Evolutionary conservation across 2,113 vertebrate species (phyloP).

Genomic region (Acrocephalus arundinaceus): DNA sequence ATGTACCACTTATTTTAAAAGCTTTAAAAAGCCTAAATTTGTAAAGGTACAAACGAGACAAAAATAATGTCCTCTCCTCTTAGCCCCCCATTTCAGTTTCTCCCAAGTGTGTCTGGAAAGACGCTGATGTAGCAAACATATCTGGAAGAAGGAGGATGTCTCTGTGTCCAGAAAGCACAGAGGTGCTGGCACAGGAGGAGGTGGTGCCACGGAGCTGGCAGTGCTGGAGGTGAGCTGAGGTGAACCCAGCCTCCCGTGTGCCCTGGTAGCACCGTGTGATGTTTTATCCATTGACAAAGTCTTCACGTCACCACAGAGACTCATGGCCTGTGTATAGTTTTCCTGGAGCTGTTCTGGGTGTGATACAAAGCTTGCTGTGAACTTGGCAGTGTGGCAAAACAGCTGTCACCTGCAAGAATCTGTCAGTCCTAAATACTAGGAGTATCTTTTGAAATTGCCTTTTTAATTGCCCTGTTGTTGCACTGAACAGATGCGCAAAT

Average conservation of each 20-base stretch:
- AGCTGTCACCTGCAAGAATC: slow-evolving; percentile 50
- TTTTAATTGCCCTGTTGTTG: slow-evolving; percentile 13
- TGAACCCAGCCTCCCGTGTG: neutral
- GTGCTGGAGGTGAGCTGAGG: neutral
- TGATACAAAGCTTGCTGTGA: neutral
- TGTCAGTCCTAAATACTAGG: neutral
- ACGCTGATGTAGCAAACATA: rapidly evolving
- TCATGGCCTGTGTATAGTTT: neutral
- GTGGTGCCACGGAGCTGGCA: rapidly evolving
- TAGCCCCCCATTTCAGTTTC: neutral
- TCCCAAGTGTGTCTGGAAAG: neutral
- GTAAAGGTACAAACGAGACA: neutral
- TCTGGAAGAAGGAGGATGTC: neutral
- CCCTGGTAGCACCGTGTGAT: neutral
- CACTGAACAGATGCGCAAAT: neutral
- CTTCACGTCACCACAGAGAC: neutral
- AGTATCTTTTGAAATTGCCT: neutral
- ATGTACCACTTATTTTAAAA: neutral
- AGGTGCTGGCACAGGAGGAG: neutral
- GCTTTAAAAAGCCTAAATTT: neutral
- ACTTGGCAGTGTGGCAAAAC: neutral
- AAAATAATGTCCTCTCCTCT: neutral
- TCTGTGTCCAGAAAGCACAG: neutral
- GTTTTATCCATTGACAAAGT: neutral
- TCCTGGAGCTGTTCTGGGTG: neutral